Percentiles rank a stretch among this genome's conserved stretches.
Conservation (phyloP, 2,888 invertebrate genomes). For the Sicus ferrugineus region DNA sequence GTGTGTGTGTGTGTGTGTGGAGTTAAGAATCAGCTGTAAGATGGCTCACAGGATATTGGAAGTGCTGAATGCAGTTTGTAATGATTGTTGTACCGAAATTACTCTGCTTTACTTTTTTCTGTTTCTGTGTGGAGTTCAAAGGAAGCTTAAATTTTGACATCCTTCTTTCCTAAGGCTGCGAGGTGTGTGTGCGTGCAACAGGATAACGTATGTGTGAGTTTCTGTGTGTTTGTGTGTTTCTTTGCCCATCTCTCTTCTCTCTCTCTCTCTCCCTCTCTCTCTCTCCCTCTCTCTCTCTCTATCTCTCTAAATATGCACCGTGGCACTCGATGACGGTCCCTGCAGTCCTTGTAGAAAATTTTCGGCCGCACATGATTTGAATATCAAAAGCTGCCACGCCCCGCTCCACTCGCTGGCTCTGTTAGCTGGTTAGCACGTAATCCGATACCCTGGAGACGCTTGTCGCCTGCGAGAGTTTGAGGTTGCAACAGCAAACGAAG, state of each 20-base stretch:
- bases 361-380: constrained; percentile 12
- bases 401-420: background rate
- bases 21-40: background rate
- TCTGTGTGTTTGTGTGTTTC: background rate
- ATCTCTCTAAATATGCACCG: background rate
- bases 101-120: background rate
- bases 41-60: too few species aligned
- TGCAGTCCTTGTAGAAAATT: background rate
- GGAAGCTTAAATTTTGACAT: background rate
- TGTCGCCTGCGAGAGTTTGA: background rate
- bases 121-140: background rate
- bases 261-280: too few species aligned
- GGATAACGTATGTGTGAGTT: background rate
- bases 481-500: background rate
- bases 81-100: background rate
- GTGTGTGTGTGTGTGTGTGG: background rate
- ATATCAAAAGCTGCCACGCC: background rate
- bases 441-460: background rate
- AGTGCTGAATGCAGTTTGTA: background rate
- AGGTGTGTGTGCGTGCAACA: constrained; percentile 1
- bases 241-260: too few species aligned
- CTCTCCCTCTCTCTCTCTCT: too few species aligned
- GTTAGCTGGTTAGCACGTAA: background rate
- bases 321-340: background rate
- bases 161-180: background rate